phyloP scores from a whole-genome alignment of 2,888 invertebrate species.

The Parasteatoda lunata region DNA sequence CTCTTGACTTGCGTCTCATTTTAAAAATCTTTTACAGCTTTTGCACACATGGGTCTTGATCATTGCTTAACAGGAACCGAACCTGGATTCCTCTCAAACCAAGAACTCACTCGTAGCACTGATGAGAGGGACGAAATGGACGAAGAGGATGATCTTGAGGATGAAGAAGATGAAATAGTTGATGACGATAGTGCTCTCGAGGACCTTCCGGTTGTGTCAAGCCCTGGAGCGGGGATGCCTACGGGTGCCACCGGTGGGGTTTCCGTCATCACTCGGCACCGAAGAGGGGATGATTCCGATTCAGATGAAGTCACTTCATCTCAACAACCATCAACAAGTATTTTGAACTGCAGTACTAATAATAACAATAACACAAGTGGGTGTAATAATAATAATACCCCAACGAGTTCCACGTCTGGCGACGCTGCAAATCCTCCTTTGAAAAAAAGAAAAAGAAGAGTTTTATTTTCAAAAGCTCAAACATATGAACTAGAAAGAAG shows the following conservation, averaged over 20 bases:
- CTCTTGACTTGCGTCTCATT: neutral
- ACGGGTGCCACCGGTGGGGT: slow-evolving; percentile 1
- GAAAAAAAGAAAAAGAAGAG: slow-evolving; percentile 95
- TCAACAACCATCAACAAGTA: slow-evolving; percentile 21
- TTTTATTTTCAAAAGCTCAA: slow-evolving; percentile 97
- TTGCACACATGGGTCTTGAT: slow-evolving; percentile 57
- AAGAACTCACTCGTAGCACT: slow-evolving; percentile 48
- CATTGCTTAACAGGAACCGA: slow-evolving; percentile 28
- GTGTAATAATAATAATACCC: slow-evolving; percentile 34
- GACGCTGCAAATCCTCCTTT: slow-evolving; percentile 61
- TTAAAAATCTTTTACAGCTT: slow-evolving; percentile 14
- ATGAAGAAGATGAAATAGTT: slow-evolving; percentile 69
- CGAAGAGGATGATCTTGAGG: slow-evolving; percentile 73
- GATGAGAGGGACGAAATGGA: slow-evolving; percentile 43
- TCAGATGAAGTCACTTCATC: slow-evolving; percentile 63
- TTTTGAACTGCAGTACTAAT: neutral
- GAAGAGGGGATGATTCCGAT: slow-evolving; percentile 15
- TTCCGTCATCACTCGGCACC: slow-evolving; percentile 4
- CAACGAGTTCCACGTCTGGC: slow-evolving; percentile 58
- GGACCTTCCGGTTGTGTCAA: neutral
- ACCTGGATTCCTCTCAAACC: slow-evolving; percentile 5
- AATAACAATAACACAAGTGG: neutral
- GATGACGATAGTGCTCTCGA: slow-evolving; percentile 69
- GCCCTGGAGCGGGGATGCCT: neutral
- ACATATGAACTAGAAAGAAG: slow-evolving; percentile 94